phyloP scores from a whole-genome alignment of 2,888 invertebrate species.

The Dolichopus griseipennis region DNA sequence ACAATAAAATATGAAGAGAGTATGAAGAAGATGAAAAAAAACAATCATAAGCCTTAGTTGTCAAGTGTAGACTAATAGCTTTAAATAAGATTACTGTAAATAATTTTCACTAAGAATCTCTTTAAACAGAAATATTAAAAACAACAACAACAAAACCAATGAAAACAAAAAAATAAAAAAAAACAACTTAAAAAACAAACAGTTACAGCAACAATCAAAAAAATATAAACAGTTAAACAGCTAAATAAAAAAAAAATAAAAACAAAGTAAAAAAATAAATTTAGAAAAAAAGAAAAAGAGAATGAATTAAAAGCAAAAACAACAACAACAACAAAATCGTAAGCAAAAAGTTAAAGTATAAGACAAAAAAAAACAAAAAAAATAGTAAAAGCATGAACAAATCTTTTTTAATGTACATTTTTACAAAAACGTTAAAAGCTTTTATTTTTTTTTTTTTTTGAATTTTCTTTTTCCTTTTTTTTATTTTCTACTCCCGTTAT shows the following conservation, averaged over 20 bases:
- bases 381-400: background rate
- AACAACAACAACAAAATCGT: too few relatives aligned
- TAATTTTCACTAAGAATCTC: background rate
- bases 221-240: background rate
- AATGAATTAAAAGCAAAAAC: background rate
- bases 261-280: background rate
- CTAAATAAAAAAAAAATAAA: background rate
- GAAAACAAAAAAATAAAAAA: background rate
- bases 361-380: background rate
- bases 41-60: background rate
- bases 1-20: background rate
- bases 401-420: background rate
- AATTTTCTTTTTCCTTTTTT: background rate
- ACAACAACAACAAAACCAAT: background rate
- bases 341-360: background rate
- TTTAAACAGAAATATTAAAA: background rate
- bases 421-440: constrained; percentile 3
- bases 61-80: constrained; percentile 6
- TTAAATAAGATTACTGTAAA: constrained; percentile 4
- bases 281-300: background rate
- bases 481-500: background rate
- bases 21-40: background rate
- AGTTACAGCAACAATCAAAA: background rate
- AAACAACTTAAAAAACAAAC: background rate
- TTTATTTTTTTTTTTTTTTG: background rate